Evolutionary conservation across 2,888 invertebrate species (phyloP).

Genomic region (Mechanitis mazaeus): DNA sequence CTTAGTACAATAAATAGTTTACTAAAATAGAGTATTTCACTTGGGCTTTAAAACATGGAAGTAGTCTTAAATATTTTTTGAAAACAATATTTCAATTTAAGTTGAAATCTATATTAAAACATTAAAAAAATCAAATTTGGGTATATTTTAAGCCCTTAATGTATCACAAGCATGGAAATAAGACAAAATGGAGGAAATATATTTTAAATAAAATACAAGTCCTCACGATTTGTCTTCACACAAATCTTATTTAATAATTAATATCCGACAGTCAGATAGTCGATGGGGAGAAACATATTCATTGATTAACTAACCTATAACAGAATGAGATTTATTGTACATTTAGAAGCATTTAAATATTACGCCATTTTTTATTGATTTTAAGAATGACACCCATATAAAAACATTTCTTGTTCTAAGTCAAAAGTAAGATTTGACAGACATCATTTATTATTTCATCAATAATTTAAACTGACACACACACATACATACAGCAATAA

Average conservation of each 20-base stretch:
- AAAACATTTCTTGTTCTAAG: too few relatives aligned
- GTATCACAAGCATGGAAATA: constrained; percentile 31
- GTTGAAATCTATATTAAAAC: neutral
- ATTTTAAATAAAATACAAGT: constrained; percentile 70
- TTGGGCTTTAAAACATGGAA: constrained; percentile 1
- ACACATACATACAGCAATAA: neutral
- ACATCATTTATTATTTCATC: neutral
- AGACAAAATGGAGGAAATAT: constrained; percentile 69
- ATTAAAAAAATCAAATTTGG: neutral
- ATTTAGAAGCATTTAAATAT: neutral
- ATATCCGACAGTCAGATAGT: constrained; percentile 7
- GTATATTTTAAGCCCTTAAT: constrained; percentile 14
- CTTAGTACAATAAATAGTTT: constrained; percentile 17
- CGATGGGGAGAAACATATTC: neutral
- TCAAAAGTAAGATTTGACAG: too few relatives aligned
- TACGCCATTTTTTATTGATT: neutral
- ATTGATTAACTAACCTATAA: neutral
- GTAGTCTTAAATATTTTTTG: too few relatives aligned
- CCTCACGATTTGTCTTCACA: constrained; percentile 65
- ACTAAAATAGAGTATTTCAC: constrained; percentile 15
- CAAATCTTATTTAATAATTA: neutral
- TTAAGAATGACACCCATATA: too few relatives aligned
- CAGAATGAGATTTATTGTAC: neutral
- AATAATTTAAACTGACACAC: neutral
- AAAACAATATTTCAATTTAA: too few relatives aligned